phyloP scores from a whole-genome alignment of 2,888 invertebrate species.

The Strigamia maritima region DNA sequence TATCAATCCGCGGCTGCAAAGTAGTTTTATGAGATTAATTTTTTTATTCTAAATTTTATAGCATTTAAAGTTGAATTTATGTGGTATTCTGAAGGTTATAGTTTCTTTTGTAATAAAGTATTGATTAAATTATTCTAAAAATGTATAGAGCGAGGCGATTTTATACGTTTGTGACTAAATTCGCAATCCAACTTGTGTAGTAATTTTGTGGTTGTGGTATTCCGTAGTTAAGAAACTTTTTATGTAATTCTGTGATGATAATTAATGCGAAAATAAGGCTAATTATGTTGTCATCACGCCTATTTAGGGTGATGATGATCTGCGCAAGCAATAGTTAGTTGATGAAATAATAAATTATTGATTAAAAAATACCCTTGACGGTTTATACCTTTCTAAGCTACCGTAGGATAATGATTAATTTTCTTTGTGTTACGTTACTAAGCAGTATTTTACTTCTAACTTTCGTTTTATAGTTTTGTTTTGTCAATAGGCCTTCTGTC shows the following conservation, averaged over 20 bases:
- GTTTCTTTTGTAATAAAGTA: too few relatives aligned
- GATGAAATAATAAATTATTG: background rate
- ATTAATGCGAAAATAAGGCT: background rate
- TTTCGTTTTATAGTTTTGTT: background rate
- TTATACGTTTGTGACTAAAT: background rate
- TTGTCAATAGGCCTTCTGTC: too few relatives aligned
- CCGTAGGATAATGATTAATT: background rate
- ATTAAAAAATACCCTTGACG: background rate
- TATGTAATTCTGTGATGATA: background rate
- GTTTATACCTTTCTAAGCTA: background rate
- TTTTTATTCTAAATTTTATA: background rate
- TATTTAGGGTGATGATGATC: background rate
- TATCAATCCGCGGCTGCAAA: background rate
- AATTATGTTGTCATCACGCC: background rate
- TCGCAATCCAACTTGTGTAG: background rate
- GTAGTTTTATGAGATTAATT: background rate
- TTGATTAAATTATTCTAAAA: background rate
- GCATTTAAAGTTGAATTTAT: background rate
- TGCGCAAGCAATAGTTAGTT: background rate
- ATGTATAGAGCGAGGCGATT: background rate
- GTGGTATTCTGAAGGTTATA: background rate
- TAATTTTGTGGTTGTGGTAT: background rate
- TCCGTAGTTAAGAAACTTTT: conserved; percentile 7
- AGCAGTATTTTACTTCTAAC: background rate
- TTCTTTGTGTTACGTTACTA: background rate